Percentiles rank a stretch among this genome's conserved stretches.
phyloP scores from a whole-genome alignment of 2,888 invertebrate genomes.

The Leptinotarsa tumamoca region DNA sequence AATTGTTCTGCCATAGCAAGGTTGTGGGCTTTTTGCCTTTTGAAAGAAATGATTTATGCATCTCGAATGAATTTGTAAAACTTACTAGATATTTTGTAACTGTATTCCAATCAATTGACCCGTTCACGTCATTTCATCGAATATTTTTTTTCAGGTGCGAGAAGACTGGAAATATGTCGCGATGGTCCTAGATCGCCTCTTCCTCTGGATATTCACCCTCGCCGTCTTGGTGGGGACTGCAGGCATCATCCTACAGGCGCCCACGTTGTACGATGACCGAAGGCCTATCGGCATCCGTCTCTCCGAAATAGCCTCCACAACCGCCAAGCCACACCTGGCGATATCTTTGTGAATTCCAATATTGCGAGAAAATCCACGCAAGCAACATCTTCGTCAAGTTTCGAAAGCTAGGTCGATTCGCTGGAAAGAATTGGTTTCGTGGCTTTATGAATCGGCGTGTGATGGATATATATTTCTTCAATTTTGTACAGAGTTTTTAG shows the following conservation, averaged over 20 bases:
- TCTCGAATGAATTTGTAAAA: no score
- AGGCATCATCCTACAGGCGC: slow-evolving; percentile 94
- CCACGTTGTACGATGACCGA: slow-evolving; percentile 92
- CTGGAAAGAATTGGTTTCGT: no score
- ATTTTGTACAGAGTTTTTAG: no score
- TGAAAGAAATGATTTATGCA: no score
- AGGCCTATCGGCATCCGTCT: slow-evolving; percentile 88
- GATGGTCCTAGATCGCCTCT: slow-evolving; percentile 96
- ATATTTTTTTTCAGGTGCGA: slow-evolving; percentile 76
- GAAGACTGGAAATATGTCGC: slow-evolving; percentile 99
- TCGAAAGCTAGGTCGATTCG: no score
- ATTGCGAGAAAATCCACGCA: neutral
- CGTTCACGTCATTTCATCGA: neutral
- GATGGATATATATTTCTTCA: no score
- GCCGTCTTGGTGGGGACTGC: slow-evolving; percentile 95
- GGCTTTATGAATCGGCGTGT: no score
- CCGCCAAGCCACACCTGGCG: slow-evolving; percentile 82
- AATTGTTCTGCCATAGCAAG: no score
- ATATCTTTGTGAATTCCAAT: slow-evolving; percentile 54
- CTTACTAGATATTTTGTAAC: slow-evolving; percentile 39
- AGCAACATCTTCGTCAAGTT: no score
- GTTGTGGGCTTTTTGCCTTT: no score
- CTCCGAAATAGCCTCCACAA: slow-evolving; percentile 90
- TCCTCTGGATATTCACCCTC: slow-evolving; percentile 96
- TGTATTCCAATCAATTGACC: neutral